Evolutionary conservation across 2,797 vertebrate species (phyloP).

Genomic region (Iguana delicatissima): DNA sequence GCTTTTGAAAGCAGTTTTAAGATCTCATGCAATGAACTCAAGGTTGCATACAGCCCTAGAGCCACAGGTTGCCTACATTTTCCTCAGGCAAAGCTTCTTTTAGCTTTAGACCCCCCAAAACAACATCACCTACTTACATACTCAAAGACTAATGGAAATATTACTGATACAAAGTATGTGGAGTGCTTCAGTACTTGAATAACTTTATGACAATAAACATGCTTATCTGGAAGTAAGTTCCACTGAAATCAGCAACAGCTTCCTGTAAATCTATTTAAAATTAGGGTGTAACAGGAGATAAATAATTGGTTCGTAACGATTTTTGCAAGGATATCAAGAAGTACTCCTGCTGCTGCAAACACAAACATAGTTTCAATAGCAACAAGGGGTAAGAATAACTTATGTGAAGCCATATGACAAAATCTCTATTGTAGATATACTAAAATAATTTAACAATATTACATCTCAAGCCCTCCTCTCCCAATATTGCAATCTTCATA

Average conservation of each 20-base stretch:
- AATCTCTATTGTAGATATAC: constrained; percentile 47
- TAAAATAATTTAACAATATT: constrained; percentile 47
- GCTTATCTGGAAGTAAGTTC: not conserved
- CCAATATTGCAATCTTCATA: constrained; percentile 37
- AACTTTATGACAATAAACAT: not conserved
- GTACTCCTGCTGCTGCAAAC: not conserved
- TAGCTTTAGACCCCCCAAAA: too few species aligned
- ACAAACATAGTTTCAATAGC: not conserved
- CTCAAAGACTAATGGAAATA: not conserved
- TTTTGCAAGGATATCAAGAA: not conserved
- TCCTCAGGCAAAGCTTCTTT: too few species aligned
- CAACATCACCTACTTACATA: not conserved
- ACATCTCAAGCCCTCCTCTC: constrained; percentile 44
- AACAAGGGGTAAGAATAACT: not conserved
- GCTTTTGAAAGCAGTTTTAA: too few species aligned
- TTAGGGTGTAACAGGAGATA: not conserved
- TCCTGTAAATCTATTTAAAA: not conserved
- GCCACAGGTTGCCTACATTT: too few species aligned
- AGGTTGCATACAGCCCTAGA: too few species aligned
- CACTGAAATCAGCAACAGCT: not conserved
- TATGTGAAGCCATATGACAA: not conserved
- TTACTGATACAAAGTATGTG: not conserved
- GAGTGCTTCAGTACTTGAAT: not conserved
- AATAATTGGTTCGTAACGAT: too few species aligned
- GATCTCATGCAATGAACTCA: too few species aligned